These are phyloP conservation scores for Setophaga petechia DNA, from an alignment of 2,113 vertebrate genomes.

Conservation along the genomic window DNA sequence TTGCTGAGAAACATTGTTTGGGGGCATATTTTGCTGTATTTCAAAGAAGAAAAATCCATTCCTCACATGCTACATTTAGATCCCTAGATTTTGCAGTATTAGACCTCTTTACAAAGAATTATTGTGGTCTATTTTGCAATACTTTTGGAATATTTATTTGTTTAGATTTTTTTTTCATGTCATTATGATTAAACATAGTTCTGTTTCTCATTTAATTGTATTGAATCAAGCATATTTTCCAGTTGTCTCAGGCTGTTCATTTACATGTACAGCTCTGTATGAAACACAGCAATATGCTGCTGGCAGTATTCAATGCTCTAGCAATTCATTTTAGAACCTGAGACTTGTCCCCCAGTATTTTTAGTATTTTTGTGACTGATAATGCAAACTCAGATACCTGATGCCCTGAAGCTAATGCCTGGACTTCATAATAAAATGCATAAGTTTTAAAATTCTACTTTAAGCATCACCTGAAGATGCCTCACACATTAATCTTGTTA, in stretches of 20 bases:
- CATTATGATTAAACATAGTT: not conserved
- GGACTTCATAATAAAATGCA: not conserved
- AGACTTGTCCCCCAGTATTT: not conserved
- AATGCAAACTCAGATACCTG: not conserved
- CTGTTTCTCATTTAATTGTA: not conserved
- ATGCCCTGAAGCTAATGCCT: not conserved
- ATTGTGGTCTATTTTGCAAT: not conserved
- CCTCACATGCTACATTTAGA: not conserved
- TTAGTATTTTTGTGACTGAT: not conserved
- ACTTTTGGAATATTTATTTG: not conserved
- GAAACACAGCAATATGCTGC: not conserved
- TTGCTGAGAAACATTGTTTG: not conserved
- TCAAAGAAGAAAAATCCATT: not conserved
- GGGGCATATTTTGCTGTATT: not conserved
- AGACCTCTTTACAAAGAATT: not conserved
- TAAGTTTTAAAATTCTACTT: not conserved
- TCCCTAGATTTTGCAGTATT: not conserved
- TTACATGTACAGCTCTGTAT: not conserved
- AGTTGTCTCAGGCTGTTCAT: not conserved
- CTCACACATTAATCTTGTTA: not conserved
- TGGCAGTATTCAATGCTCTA: not conserved
- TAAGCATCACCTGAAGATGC: not conserved
- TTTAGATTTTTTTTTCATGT: not conserved
- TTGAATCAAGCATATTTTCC: not conserved
- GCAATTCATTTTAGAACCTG: not conserved